Evolutionary conservation across 2,888 invertebrate genomes (phyloP).

Genomic region (Ephialtes manifestator): DNA sequence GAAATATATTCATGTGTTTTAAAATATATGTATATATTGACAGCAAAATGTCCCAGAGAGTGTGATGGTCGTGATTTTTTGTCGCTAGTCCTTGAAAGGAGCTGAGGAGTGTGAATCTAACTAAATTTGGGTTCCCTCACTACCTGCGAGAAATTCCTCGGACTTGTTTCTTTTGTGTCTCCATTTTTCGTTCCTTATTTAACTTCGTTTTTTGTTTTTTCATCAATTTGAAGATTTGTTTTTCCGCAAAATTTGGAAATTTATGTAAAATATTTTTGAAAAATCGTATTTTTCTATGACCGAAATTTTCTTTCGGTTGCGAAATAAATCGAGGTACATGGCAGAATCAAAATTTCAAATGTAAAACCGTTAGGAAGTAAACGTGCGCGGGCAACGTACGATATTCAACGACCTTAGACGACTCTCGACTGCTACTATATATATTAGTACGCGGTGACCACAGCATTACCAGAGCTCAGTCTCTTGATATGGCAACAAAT

Average conservation of each 20-base stretch:
- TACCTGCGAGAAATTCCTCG: constrained; percentile 48
- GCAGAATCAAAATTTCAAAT: neutral
- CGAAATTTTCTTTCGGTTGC: neutral
- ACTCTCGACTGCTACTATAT: neutral
- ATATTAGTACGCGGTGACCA: neutral
- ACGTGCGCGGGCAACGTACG: neutral
- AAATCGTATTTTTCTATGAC: neutral
- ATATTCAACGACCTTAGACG: constrained; percentile 13
- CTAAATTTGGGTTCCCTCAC: constrained; percentile 62
- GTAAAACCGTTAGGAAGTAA: neutral
- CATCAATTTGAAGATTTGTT: no score
- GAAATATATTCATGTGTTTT: neutral
- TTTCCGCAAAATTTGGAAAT: neutral
- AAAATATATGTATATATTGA: neutral
- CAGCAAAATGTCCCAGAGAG: neutral
- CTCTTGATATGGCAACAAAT: constrained; percentile 1
- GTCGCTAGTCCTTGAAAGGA: constrained; percentile 38
- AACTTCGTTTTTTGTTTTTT: neutral
- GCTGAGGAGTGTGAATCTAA: constrained; percentile 66
- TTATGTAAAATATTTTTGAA: neutral
- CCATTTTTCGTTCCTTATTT: constrained; percentile 31
- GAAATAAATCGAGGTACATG: constrained; percentile 1
- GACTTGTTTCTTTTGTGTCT: constrained; percentile 62
- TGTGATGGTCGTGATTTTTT: constrained; percentile 36
- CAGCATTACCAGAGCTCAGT: neutral